Conservation (phyloP, 2,797 vertebrate species). For the Paedocypris micromegethes region DNA sequence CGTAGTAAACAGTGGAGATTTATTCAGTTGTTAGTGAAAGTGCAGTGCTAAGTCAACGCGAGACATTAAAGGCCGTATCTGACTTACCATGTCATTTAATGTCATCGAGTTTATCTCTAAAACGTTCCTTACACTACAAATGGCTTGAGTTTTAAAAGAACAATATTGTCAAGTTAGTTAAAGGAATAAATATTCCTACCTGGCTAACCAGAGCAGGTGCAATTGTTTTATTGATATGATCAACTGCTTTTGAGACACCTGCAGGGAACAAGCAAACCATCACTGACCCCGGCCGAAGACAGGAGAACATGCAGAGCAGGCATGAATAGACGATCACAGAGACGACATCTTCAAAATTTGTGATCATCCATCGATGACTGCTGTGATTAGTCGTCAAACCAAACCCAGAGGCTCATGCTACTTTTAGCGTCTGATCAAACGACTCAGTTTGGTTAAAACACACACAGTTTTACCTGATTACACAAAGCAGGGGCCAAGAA, state of each 20-base stretch:
- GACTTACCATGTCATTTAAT: conserved; percentile 29
- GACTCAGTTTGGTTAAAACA: conserved; percentile 37
- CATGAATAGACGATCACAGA: conserved; percentile 4
- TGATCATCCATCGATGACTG: conserved; percentile 60
- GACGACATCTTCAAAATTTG: conserved; percentile 43
- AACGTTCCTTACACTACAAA: conserved; percentile 10
- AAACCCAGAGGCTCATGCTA: conserved; percentile 64
- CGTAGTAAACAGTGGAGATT: neutral
- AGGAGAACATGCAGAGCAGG: conserved; percentile 69
- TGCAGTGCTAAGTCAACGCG: conserved; percentile 6
- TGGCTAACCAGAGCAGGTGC: conserved; percentile 95
- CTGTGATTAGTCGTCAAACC: conserved; percentile 61
- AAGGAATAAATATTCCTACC: conserved; percentile 84
- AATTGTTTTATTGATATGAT: conserved; percentile 99
- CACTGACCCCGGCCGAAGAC: conserved; percentile 66
- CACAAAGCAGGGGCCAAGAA: conserved; percentile 95
- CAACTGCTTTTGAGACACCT: conserved; percentile 99
- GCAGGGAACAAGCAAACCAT: conserved; percentile 92
- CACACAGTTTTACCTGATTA: conserved; percentile 89
- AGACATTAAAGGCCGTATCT: neutral
- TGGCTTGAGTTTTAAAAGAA: conserved; percentile 17
- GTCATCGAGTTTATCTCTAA: conserved; percentile 10
- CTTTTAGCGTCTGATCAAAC: conserved; percentile 38
- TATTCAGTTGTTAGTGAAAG: conserved; percentile 7
- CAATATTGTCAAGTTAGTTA: conserved; percentile 56